These are phyloP conservation scores for Bimastos eiseni DNA, from an alignment of 2,888 invertebrate genomes.

Conservation along the genomic window DNA sequence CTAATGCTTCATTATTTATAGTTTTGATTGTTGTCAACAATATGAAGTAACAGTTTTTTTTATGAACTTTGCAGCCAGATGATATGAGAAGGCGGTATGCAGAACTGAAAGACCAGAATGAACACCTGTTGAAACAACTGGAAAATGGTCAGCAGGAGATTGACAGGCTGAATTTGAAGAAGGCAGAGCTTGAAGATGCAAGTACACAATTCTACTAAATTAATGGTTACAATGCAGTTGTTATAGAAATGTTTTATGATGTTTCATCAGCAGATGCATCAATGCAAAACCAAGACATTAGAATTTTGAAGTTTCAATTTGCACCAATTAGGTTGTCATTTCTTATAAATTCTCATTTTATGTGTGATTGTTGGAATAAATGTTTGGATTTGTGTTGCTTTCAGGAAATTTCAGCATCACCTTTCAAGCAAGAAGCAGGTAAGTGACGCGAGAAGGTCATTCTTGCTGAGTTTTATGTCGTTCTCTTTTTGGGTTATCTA, in stretches of 20 bases:
- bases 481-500: neutral
- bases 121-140: conserved; percentile 59
- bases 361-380: neutral
- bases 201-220: conserved; percentile 1
- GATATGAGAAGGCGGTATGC: conserved; percentile 67
- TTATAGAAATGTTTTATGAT: neutral
- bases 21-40: neutral
- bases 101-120: conserved; percentile 63
- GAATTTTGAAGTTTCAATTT: neutral
- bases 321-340: neutral
- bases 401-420: conserved; percentile 52
- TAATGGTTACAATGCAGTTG: neutral
- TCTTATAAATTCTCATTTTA: neutral
- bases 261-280: neutral
- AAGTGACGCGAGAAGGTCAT: conserved; percentile 16
- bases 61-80: conserved; percentile 57
- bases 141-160: conserved; percentile 67
- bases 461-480: neutral
- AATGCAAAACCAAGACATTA: neutral
- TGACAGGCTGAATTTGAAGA: conserved; percentile 71
- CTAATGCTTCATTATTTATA: neutral
- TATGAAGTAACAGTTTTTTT: neutral
- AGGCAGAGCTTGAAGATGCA: conserved; percentile 71
- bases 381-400: neutral
- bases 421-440: conserved; percentile 67